Conservation (phyloP, 2,888 invertebrate species). For the Fabriciana adippe region DNA sequence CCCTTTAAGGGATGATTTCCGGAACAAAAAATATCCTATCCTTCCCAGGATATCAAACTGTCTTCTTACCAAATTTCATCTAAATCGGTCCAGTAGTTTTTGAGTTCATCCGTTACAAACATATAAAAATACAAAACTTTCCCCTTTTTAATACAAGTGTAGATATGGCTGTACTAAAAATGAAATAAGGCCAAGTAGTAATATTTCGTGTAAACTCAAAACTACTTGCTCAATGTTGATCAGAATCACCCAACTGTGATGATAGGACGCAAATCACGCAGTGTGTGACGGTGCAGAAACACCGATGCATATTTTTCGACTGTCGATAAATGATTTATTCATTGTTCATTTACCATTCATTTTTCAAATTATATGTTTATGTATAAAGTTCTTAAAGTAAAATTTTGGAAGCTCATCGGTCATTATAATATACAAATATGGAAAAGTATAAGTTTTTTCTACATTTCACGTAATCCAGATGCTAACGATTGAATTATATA, state of each 20-base stretch:
- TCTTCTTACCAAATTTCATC: no score
- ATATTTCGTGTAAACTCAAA: constrained; percentile 31
- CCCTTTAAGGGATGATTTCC: no score
- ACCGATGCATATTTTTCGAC: constrained; percentile 39
- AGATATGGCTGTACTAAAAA: no score
- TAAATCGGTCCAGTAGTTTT: no score
- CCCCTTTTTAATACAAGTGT: no score
- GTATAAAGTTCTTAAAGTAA: constrained; percentile 24
- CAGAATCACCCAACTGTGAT: constrained; percentile 43
- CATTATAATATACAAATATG: no score
- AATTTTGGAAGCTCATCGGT: background rate
- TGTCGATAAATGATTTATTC: constrained; percentile 39
- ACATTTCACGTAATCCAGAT: background rate
- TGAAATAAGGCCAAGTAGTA: constrained; percentile 3
- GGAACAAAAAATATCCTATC: no score
- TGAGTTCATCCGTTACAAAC: no score
- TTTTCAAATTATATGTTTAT: constrained; percentile 38
- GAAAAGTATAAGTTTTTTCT: no score
- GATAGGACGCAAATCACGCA: constrained; percentile 45
- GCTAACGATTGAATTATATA: constrained; percentile 19
- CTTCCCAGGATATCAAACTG: no score
- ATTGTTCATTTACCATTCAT: constrained; percentile 36
- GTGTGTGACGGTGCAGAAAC: constrained; percentile 40
- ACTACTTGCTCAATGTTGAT: constrained; percentile 46
- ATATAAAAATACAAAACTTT: no score